Percentiles rank a stretch among this genome's conserved stretches.
These are phyloP conservation scores for Ctenodactylus gundi DNA, from an alignment of 2,113 vertebrate genomes.

Conservation along the genomic window DNA sequence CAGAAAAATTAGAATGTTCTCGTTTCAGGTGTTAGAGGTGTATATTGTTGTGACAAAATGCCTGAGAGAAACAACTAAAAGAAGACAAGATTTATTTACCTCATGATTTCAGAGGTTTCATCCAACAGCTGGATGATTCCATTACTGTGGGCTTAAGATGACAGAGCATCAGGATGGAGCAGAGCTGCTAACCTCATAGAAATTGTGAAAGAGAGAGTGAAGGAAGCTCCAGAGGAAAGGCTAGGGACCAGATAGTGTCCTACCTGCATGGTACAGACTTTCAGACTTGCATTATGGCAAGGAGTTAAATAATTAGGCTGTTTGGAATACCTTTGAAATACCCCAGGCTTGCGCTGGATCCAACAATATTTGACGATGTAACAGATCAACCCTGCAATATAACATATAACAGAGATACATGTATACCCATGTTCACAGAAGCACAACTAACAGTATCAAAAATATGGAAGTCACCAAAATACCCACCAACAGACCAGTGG, in stretches of 20 bases:
- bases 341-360: neutral
- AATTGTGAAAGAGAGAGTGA: neutral
- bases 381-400: neutral
- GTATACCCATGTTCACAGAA: too few relatives aligned
- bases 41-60: neutral
- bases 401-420: too few relatives aligned
- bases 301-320: neutral
- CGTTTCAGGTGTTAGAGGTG: neutral
- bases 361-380: neutral
- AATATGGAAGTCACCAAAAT: too few relatives aligned
- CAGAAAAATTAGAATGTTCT: neutral
- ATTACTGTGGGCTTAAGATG: neutral
- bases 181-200: neutral
- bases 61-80: neutral
- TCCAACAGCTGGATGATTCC: too few relatives aligned
- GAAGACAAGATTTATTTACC: neutral
- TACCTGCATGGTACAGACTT: too few relatives aligned
- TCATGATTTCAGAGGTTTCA: neutral
- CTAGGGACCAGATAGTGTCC: neutral
- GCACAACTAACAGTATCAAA: too few relatives aligned
- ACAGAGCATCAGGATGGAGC: neutral
- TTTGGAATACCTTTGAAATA: conserved; percentile 21
- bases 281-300: neutral
- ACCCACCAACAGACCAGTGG: too few relatives aligned
- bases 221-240: neutral